A percentile compares a stretch with the other conserved stretches of the same genome.
Conservation (phyloP, 2,113 vertebrate genomes). For the Ondatra zibethicus region DNA sequence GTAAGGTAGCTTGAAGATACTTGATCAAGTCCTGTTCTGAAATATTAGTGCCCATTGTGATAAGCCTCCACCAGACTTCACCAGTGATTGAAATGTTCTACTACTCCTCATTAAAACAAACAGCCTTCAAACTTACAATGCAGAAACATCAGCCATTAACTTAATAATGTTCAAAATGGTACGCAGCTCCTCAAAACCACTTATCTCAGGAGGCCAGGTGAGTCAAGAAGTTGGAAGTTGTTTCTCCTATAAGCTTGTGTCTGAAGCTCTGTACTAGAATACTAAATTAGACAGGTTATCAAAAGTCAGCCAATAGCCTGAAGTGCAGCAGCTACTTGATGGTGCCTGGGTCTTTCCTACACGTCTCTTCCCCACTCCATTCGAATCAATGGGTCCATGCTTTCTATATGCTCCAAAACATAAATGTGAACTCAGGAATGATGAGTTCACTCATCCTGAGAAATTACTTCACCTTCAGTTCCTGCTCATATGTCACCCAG, state of each 20-base stretch:
- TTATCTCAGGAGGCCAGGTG: background rate
- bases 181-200: background rate
- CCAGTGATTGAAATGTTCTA: background rate
- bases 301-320: background rate
- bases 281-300: background rate
- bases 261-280: background rate
- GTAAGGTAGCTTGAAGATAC: background rate
- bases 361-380: background rate
- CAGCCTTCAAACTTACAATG: background rate
- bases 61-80: background rate
- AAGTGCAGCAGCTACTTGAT: fast-evolving
- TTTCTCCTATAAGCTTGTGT: background rate
- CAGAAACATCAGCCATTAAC: background rate
- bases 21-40: background rate
- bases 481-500: background rate
- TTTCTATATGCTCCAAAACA: background rate
- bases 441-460: background rate
- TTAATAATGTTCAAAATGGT: background rate
- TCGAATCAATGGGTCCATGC: background rate
- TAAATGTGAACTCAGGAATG: background rate
- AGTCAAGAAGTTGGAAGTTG: background rate
- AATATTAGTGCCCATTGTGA: background rate
- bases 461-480: background rate
- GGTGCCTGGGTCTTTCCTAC: background rate
- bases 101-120: background rate